phyloP scores from a whole-genome alignment of 2,888 invertebrate species.

The Eubasilissa splendida region DNA sequence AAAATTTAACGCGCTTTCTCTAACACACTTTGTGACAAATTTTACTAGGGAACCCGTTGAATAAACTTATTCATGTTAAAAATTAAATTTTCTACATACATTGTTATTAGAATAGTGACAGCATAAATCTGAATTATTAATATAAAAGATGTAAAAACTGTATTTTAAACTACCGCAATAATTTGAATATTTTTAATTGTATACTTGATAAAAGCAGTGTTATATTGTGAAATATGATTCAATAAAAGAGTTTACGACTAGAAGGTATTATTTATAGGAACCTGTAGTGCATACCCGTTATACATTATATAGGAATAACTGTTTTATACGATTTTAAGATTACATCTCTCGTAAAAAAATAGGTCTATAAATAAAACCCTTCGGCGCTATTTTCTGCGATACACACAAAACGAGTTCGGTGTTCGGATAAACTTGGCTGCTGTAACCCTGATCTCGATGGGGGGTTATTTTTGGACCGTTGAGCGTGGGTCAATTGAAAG shows the following conservation, averaged over 20 bases:
- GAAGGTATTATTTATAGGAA: not conserved
- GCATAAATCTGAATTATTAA: too few species aligned
- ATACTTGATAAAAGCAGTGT: not conserved
- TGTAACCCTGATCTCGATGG: conserved; percentile 25
- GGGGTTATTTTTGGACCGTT: conserved; percentile 20
- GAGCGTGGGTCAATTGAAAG: conserved; percentile 11
- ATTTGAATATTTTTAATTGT: too few species aligned
- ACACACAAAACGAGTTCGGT: conserved; percentile 19
- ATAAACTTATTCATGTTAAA: too few species aligned
- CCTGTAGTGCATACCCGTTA: not conserved
- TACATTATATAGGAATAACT: not conserved
- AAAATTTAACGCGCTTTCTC: too few species aligned
- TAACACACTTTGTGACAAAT: too few species aligned
- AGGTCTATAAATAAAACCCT: conserved; percentile 21
- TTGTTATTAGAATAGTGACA: too few species aligned
- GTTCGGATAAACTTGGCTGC: conserved; percentile 21
- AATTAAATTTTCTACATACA: too few species aligned
- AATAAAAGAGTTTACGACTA: not conserved
- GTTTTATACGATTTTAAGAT: conserved; percentile 21
- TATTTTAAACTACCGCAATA: too few species aligned
- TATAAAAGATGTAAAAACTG: too few species aligned
- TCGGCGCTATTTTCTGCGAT: not conserved
- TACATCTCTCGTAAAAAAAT: conserved; percentile 20
- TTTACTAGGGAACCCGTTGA: too few species aligned
- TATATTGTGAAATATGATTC: not conserved